A percentile compares a stretch with the other conserved stretches of the same genome.
These are phyloP conservation scores for Aphis craccivora DNA, from an alignment of 1,140 invertebrate genomes.

Conservation along the genomic window DNA sequence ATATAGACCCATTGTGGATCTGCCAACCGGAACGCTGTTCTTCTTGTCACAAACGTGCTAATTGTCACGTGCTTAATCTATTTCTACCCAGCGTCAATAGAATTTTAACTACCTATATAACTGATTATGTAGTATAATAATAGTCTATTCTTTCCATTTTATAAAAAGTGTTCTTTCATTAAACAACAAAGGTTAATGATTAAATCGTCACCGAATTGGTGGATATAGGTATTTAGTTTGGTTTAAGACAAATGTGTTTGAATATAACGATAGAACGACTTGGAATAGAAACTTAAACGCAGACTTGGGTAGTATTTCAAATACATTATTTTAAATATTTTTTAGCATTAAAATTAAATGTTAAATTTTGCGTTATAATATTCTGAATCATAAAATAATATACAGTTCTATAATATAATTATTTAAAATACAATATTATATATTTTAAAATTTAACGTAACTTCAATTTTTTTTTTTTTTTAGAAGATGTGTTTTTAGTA, in stretches of 20 bases:
- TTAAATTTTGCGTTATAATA: no score
- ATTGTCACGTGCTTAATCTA: conserved; percentile 35
- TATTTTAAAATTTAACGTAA: neutral
- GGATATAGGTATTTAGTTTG: neutral
- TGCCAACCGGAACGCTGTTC: conserved; percentile 10
- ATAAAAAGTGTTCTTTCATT: no score
- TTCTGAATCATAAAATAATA: no score
- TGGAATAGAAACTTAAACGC: neutral
- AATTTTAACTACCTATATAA: neutral
- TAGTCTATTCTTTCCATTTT: neutral
- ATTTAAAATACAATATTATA: neutral
- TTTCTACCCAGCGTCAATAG: neutral
- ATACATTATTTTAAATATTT: no score
- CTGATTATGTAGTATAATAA: neutral
- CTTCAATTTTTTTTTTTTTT: neutral
- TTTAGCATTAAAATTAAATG: no score
- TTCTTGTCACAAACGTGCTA: conserved; percentile 20
- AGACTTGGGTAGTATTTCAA: neutral
- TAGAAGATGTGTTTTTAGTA: neutral
- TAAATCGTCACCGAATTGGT: neutral
- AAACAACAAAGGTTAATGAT: neutral
- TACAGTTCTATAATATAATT: neutral
- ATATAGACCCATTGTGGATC: neutral
- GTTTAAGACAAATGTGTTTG: neutral
- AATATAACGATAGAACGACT: neutral